A percentile compares a stretch with the other conserved stretches of the same genome.
These are phyloP conservation scores for Selenia dentaria DNA, from an alignment of 2,888 invertebrate species.

Conservation along the genomic window DNA sequence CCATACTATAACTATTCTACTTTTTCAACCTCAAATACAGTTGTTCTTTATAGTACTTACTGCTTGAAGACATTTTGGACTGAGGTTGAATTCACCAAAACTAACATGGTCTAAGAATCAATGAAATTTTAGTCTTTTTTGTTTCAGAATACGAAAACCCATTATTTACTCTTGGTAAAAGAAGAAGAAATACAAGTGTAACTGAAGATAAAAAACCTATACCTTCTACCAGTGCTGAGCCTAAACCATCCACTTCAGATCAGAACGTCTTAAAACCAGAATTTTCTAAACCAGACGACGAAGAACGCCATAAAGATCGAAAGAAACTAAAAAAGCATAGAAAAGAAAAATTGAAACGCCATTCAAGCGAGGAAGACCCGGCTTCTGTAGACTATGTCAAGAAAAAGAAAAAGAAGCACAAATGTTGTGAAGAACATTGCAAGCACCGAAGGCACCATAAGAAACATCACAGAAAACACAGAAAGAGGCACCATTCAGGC, in stretches of 20 bases:
- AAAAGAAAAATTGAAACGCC: constrained; percentile 85
- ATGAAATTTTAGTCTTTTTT: no score
- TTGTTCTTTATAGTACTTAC: no score
- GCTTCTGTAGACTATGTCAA: constrained; percentile 76
- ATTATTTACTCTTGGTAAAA: constrained; percentile 89
- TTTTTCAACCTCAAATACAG: no score
- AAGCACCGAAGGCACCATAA: constrained; percentile 91
- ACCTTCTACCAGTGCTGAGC: constrained; percentile 43
- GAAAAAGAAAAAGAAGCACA: constrained; percentile 88
- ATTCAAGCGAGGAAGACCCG: constrained; percentile 73
- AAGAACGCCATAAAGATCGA: constrained; percentile 84
- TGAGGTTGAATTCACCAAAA: no score
- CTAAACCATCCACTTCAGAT: constrained; percentile 45
- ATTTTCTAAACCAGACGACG: constrained; percentile 51
- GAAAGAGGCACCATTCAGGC: constrained; percentile 88
- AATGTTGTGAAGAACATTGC: constrained; percentile 88
- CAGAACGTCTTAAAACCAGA: constrained; percentile 39
- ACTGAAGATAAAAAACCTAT: constrained; percentile 83
- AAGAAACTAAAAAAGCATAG: constrained; percentile 88
- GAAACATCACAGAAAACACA: constrained; percentile 91
- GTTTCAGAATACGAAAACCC: constrained; percentile 93
- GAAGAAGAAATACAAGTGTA: constrained; percentile 89
- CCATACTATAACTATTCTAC: no score
- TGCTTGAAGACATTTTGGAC: no score
- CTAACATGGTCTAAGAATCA: no score